A percentile compares a stretch with the other conserved stretches of the same genome.
These are phyloP conservation scores for Corythornis madagascariensis DNA, from an alignment of 2,113 vertebrate species.

Conservation along the genomic window DNA sequence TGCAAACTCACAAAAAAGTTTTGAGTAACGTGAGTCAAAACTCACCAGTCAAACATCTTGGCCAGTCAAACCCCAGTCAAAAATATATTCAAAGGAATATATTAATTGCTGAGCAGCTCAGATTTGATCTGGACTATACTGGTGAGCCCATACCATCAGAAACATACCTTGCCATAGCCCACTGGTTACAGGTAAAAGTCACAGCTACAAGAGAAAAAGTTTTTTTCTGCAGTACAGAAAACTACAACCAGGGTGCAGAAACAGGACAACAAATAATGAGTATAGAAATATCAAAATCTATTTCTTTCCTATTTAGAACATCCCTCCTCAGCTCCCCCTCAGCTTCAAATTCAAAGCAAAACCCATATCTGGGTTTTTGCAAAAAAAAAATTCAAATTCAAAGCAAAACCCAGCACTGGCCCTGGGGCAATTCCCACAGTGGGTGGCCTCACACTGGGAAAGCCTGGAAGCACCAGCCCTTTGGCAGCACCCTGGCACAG, in stretches of 20 bases:
- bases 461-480: neutral
- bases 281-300: neutral
- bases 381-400: too few species aligned
- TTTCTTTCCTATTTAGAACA: neutral
- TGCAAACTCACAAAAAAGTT: neutral
- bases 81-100: neutral
- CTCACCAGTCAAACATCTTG: neutral
- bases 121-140: neutral
- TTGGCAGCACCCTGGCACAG: neutral
- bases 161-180: neutral
- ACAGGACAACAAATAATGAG: neutral
- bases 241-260: neutral
- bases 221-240: neutral
- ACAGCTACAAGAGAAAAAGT: neutral
- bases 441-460: neutral
- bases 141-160: neutral
- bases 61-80: neutral
- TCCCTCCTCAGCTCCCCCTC: too few species aligned
- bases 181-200: neutral
- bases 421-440: neutral
- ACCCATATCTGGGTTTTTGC: fast-evolving
- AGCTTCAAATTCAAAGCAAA: neutral
- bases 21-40: neutral
- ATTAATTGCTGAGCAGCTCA: neutral
- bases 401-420: neutral